Conservation (phyloP, 2,888 invertebrate species). For the Dysmachus trigonus region DNA sequence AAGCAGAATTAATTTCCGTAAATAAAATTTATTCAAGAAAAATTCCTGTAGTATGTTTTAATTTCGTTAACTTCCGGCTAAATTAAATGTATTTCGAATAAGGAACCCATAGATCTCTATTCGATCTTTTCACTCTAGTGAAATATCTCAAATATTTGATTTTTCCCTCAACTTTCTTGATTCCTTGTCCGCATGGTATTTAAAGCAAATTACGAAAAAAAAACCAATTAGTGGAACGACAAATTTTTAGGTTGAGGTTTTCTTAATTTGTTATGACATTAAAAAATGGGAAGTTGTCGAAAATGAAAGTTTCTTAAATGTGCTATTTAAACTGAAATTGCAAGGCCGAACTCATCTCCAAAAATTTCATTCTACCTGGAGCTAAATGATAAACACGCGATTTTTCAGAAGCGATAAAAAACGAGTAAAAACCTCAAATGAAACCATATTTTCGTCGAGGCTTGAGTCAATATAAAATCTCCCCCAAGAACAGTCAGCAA, state of each 20-base stretch:
- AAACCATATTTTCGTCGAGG: constrained; percentile 14
- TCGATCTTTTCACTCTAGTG: not conserved
- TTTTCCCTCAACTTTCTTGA: not conserved
- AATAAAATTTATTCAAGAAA: not conserved
- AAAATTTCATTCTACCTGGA: not conserved
- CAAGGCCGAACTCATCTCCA: not conserved
- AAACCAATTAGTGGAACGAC: not conserved
- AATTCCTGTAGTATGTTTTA: not conserved
- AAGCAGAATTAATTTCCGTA: not conserved
- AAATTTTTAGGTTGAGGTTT: not conserved
- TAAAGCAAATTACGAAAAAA: not conserved
- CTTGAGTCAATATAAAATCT: not conserved
- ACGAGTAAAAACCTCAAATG: not conserved
- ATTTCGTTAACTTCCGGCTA: not conserved
- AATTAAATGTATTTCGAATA: not conserved
- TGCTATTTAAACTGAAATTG: not conserved
- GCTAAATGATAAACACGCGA: not conserved
- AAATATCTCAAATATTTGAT: not conserved
- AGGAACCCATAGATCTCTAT: not conserved
- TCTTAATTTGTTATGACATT: not conserved
- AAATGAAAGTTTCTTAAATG: not conserved
- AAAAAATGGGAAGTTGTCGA: not conserved
- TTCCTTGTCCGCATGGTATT: not conserved
- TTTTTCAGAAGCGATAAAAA: not conserved
- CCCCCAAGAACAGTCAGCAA: constrained; percentile 6